Evolutionary conservation across 2,797 vertebrate species (phyloP), one percentile per base, ranked within the genome.

Genomic region (Megaceryle alcyon): DNA sequence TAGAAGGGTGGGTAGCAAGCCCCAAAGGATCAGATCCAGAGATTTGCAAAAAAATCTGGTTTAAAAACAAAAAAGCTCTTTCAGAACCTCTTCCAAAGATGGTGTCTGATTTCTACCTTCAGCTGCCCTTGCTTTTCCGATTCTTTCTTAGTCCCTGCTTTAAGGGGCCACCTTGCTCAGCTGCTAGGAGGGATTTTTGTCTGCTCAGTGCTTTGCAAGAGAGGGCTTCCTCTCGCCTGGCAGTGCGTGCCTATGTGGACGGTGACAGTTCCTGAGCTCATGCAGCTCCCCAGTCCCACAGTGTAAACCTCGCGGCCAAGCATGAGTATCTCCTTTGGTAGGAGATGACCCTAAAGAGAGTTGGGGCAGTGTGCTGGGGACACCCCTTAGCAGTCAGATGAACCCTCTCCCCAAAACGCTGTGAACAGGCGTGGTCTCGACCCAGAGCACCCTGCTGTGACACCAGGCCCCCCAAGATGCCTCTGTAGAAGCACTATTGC

Each of bases 1-100:
- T 97, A 95, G 92, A 84, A 88, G 93, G 79, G 93, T 95, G 92
- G 92, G 79, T 94, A 95, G 92, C 85, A 88, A 90, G 65, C 77
- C 86, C 82, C 93, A 85, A 77, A 92, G 88, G 92, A 81, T 65
- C 0, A 0, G n/a, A 94, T 94, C 82, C 87, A 88, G 86, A 89
- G 54, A 53, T 73, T 64, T 86, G 56, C 33, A 79, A 86, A 94
- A 69, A 88, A 88, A 66, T 82, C 63, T 82, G 68, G 23, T 82
- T 92, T 82, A 59, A 96, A 75, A 95, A 26, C 57, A 82, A 89
- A 94, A 90, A 79, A 64, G 69, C 90, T 87, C 89, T 94, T 87
- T 94, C 70, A 93, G 92, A 92, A 82, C 83, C 51, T 88, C 53
- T 87, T 95, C 94, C 89, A 95, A 88, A 88, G 68, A 69, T 88